Evolutionary conservation across 2,797 vertebrate species (phyloP), one percentile per base, ranked within the genome.

Genomic region (Acomys russatus): DNA sequence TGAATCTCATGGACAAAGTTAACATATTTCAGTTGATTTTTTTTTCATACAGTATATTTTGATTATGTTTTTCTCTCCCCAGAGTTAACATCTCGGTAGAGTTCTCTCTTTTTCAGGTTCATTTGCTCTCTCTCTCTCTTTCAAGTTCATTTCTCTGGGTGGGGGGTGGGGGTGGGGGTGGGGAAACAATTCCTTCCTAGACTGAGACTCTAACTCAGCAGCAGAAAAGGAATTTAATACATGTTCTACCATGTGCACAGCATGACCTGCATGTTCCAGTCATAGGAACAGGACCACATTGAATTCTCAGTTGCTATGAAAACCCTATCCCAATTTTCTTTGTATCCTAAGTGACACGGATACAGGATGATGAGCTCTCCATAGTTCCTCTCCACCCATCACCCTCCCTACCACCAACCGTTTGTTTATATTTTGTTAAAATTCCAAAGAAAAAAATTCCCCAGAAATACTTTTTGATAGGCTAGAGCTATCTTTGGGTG

Each of bases 191-290:
- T 94, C 99, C 66, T 99, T 99, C 98, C 99, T 98, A 98, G 99
- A 99, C 94, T 99, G 99, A 79, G 98, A 98, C 87, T 99, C 99
- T 98, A 99, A 99, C 98, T 99, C 99, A 98, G 99, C 99, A 68
- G 99, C 99, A 54, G 99, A 99, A 95, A 99, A 99, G 54, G 99
- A 99, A 98, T 99, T 99, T 97, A 99, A 98, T 91, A 99, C 99
- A 88, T 99, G 99, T 98, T 99, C 99, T 98, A 99, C 99, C 99
- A 99, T 99, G 99, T 99, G 99, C 97, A 99, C 99, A 84, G 99
- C 99, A 49, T 99, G 98, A 88, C 99, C 99, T 87, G 99, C 99
- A 90, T 99, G 99, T 98, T 99, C 99, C 95, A 99, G 99, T 97
- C 99, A 99, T 89, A 99, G 99, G 92, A 99, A 99, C 95, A 99